phyloP scores from a whole-genome alignment of 1,140 invertebrate species.

The Neodiprion virginianus region DNA sequence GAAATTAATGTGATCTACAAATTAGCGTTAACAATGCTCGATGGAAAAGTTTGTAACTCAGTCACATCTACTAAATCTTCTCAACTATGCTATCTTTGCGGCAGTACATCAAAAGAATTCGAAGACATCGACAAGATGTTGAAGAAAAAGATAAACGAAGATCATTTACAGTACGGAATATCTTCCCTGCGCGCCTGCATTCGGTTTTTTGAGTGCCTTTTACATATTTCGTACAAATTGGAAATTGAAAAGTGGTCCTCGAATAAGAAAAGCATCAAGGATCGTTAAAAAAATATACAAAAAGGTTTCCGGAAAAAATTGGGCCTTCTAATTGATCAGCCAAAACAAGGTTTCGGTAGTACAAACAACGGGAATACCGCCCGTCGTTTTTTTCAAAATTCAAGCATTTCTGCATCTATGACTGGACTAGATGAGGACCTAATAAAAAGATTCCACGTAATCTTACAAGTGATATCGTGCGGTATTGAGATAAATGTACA shows the following conservation, averaged over 20 bases:
- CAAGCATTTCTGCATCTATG: too few relatives aligned
- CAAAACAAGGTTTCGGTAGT: slow-evolving; percentile 39
- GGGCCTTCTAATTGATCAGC: slow-evolving; percentile 30
- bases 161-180: too few relatives aligned
- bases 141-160: too few relatives aligned
- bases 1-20: slow-evolving; percentile 27
- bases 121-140: too few relatives aligned
- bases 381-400: not conserved
- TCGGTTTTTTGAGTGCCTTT: slow-evolving; percentile 41
- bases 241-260: too few relatives aligned
- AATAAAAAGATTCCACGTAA: too few relatives aligned
- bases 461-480: not conserved
- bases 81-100: slow-evolving; percentile 39
- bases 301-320: slow-evolving; percentile 27
- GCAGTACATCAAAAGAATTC: slow-evolving; percentile 38
- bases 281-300: too few relatives aligned
- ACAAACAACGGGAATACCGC: slow-evolving; percentile 44
- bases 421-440: too few relatives aligned
- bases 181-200: slow-evolving; percentile 34
- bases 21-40: slow-evolving; percentile 45
- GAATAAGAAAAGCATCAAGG: slow-evolving; percentile 25
- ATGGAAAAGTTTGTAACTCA: slow-evolving; percentile 51
- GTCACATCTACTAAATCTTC: slow-evolving; percentile 45
- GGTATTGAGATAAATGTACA: slow-evolving; percentile 36
- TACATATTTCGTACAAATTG: too few relatives aligned